Evolutionary conservation across 2,888 invertebrate species (phyloP).

Genomic region (Anodontia alba): DNA sequence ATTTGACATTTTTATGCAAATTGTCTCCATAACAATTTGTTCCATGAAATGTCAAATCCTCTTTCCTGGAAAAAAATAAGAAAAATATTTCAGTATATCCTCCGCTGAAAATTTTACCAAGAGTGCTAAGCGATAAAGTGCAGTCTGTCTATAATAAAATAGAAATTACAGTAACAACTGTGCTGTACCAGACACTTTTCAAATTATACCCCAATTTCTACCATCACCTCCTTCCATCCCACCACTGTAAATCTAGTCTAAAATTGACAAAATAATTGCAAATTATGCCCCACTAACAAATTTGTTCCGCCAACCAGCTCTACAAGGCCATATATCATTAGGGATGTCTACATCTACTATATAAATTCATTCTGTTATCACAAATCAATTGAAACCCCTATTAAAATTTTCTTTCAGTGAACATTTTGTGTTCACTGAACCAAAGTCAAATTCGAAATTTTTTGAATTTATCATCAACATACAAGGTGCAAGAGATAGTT

Average conservation of each 20-base stretch:
- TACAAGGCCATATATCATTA: conserved; percentile 4
- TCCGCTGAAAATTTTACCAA: too few relatives aligned
- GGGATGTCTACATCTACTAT: not conserved
- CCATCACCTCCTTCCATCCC: not conserved
- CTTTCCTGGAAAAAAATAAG: too few relatives aligned
- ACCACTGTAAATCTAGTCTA: not conserved
- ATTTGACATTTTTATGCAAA: too few relatives aligned
- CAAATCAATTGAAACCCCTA: conserved; percentile 11
- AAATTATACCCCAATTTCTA: not conserved
- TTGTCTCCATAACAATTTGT: too few relatives aligned
- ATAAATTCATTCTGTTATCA: not conserved
- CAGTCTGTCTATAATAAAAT: too few relatives aligned
- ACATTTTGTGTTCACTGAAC: not conserved
- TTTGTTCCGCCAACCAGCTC: not conserved
- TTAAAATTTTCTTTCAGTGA: not conserved
- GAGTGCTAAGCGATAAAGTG: too few relatives aligned
- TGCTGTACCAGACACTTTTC: conserved; percentile 9
- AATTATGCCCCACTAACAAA: conserved; percentile 16
- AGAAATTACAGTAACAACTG: too few relatives aligned
- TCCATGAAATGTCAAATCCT: too few relatives aligned
- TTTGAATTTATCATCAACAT: not conserved
- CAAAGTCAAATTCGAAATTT: not conserved
- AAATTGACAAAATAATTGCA: conserved; percentile 22
- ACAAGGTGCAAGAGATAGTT: not conserved
- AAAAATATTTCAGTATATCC: too few relatives aligned